Evolutionary conservation across 2,888 invertebrate species (phyloP).

Genomic region (Sycophila texana): DNA sequence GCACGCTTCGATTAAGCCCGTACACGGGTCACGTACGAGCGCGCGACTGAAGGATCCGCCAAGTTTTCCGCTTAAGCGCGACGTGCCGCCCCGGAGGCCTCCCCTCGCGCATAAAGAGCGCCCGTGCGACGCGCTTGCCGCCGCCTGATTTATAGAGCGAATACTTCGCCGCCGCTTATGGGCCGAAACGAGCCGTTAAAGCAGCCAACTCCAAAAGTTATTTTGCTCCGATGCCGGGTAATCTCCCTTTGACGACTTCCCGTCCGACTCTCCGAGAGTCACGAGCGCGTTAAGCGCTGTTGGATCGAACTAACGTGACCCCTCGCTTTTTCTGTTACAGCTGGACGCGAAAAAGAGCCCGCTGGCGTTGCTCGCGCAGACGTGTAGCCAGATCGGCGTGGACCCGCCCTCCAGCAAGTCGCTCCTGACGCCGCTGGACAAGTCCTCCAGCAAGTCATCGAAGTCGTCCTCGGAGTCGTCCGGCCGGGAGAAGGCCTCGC

Average conservation of each 20-base stretch:
- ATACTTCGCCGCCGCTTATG: background rate
- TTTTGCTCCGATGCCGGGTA: too few relatives aligned
- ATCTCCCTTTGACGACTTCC: too few relatives aligned
- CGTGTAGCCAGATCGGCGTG: slow-evolving; percentile 97
- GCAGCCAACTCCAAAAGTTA: background rate
- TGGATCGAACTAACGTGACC: too few relatives aligned
- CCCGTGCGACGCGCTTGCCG: slow-evolving; percentile 1
- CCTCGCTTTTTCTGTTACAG: slow-evolving; percentile 82
- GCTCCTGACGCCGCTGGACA: slow-evolving; percentile 85
- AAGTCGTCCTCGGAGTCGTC: slow-evolving; percentile 72
- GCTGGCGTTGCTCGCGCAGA: slow-evolving; percentile 94
- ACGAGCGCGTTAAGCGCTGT: background rate
- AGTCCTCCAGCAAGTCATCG: slow-evolving; percentile 76
- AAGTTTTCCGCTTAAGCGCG: slow-evolving; percentile 34
- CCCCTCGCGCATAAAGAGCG: background rate
- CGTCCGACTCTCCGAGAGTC: too few relatives aligned
- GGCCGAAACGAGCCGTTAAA: background rate
- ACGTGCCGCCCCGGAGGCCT: background rate
- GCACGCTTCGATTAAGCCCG: slow-evolving; percentile 38
- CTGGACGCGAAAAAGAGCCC: slow-evolving; percentile 98
- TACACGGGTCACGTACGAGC: slow-evolving; percentile 16
- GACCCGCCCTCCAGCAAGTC: slow-evolving; percentile 87
- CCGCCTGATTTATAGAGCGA: slow-evolving; percentile 12
- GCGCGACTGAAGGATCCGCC: background rate
- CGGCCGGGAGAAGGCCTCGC: slow-evolving; percentile 78